phyloP scores from a whole-genome alignment of 2,113 vertebrate genomes.

The Dendropsophus ebraccatus region DNA sequence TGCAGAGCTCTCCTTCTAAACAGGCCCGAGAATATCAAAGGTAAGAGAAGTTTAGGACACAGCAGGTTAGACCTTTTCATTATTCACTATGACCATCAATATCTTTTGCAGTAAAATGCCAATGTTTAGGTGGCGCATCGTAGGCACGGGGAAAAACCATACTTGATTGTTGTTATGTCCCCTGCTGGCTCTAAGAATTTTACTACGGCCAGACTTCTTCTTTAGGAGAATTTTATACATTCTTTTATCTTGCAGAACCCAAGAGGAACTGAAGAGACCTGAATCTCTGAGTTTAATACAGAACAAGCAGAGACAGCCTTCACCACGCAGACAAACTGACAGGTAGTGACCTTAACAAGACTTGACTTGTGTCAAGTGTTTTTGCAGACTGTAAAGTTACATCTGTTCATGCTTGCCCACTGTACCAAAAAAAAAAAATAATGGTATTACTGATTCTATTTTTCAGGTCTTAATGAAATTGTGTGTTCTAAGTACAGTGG shows the following conservation, averaged over 20 bases:
- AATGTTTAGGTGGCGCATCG: too few relatives aligned
- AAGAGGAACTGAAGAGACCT: constrained; percentile 65
- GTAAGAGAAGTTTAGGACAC: constrained; percentile 78
- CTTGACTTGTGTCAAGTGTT: background rate
- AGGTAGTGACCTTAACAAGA: constrained; percentile 38
- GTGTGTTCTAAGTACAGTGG: too few relatives aligned
- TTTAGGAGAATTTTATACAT: background rate
- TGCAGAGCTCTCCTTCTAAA: constrained; percentile 82
- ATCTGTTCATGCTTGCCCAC: background rate
- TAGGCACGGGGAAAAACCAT: too few relatives aligned
- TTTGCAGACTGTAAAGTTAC: background rate
- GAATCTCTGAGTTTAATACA: constrained; percentile 68
- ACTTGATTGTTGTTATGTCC: too few relatives aligned
- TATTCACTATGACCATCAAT: background rate
- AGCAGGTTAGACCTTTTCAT: constrained; percentile 74
- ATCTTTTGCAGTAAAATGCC: too few relatives aligned
- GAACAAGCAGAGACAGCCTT: constrained; percentile 65
- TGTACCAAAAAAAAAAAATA: background rate
- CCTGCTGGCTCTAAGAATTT: background rate
- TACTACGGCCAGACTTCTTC: background rate
- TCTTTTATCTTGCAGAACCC: constrained; percentile 63
- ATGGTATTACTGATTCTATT: too few relatives aligned
- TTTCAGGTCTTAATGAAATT: too few relatives aligned
- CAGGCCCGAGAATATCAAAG: constrained; percentile 72
- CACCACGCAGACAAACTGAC: constrained; percentile 65